A percentile compares a stretch with the other conserved stretches of the same genome.
Conservation (phyloP, 92 coral and sea anemone genomes). For the Zoanthus sociatus region DNA sequence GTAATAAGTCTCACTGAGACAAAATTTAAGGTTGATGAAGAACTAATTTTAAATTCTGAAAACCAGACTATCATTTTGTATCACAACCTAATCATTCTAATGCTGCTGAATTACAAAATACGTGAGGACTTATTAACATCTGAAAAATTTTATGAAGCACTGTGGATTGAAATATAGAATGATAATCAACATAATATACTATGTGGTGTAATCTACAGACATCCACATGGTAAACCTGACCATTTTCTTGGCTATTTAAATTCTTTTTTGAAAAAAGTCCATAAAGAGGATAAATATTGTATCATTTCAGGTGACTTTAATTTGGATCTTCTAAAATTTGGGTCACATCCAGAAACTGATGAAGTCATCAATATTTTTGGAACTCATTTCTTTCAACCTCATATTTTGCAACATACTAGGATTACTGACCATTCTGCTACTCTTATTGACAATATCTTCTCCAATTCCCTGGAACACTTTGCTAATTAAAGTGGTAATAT, state of each 20-base stretch:
- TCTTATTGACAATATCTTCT: neutral
- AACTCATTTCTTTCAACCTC: neutral
- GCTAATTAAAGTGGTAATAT: neutral
- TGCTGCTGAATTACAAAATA: neutral
- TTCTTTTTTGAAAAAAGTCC: neutral
- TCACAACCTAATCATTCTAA: constrained; percentile 37
- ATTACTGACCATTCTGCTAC: neutral
- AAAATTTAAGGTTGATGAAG: constrained; percentile 17
- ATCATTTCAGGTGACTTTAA: neutral
- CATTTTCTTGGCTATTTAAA: neutral
- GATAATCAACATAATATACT: neutral
- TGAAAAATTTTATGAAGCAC: neutral
- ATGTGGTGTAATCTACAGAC: neutral
- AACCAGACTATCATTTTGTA: constrained; percentile 44
- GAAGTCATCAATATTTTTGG: neutral
- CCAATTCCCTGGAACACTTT: neutral
- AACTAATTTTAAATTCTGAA: constrained; percentile 12
- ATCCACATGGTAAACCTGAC: neutral
- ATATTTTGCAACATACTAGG: neutral
- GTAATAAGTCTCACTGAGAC: constrained; percentile 62
- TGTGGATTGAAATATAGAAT: neutral
- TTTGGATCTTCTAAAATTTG: constrained; percentile 2
- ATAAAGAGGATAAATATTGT: neutral
- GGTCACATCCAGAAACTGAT: neutral
- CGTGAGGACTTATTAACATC: neutral